These are phyloP conservation scores for Dicrostonyx torquatus DNA, from an alignment of 2,797 vertebrate genomes.

Conservation along the genomic window DNA sequence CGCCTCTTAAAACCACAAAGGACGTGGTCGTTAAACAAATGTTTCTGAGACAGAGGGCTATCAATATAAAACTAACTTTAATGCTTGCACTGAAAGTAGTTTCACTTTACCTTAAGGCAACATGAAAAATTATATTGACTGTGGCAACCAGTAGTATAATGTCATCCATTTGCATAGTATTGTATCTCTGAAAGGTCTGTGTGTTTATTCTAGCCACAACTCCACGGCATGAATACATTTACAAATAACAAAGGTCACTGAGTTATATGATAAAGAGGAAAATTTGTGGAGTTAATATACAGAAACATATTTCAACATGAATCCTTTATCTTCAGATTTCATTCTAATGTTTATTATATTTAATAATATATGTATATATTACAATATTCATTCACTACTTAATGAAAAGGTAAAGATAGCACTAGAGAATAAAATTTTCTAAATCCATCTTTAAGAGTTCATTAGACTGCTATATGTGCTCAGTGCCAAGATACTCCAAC, in stretches of 20 bases:
- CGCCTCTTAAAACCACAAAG: background rate
- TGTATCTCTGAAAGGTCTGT: background rate
- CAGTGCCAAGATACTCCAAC: background rate
- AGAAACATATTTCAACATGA: constrained; percentile 20
- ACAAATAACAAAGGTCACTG: background rate
- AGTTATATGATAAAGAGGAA: background rate
- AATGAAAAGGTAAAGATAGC: background rate
- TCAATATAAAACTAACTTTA: background rate
- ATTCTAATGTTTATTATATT: constrained; percentile 17
- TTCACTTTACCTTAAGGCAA: background rate
- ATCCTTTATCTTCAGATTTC: background rate
- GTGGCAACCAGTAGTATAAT: background rate
- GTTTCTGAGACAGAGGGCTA: background rate
- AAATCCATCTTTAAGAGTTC: constrained; percentile 36
- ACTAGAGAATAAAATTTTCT: constrained; percentile 29
- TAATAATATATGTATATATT: background rate
- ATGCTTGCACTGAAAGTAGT: background rate
- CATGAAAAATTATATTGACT: background rate
- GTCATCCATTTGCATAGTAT: background rate
- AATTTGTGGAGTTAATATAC: background rate
- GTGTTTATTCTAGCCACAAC: background rate
- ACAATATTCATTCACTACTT: background rate
- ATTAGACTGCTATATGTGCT: background rate
- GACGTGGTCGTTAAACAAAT: background rate
- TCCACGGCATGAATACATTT: background rate